Evolutionary conservation across 2,113 vertebrate genomes (phyloP), one percentile per base, ranked within the genome.

Genomic region (Calidris pygmaea): DNA sequence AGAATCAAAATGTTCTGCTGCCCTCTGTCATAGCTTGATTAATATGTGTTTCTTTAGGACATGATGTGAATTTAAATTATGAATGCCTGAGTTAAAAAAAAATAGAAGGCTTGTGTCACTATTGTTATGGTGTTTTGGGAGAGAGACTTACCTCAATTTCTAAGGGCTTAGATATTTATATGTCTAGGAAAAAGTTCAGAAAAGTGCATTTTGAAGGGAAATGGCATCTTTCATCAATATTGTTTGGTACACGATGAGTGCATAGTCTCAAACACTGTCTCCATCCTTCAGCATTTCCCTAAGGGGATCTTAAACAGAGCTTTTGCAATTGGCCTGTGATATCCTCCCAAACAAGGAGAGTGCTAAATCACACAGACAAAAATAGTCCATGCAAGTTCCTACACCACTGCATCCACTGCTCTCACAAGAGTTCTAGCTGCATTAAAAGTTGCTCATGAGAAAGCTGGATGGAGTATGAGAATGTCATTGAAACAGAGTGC

Each of bases 1-100:
- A 62, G 84, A 90, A 89, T 94, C 70, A 89, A 77, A 96, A 95
- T 60, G 21, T 91, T 87, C 66, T 9, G 6, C 19, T 91, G 48
- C 66, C 39, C 80, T 82, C 60, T 85, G 68, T 87, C 77, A 82
- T 32, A 68, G 48, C 60, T 85, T 81, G 76, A 81, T 91, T 78
- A 87, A 65, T 72, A 74, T 29, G 52, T 76, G 30, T 74, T 92
- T 94, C 66, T 43, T 85, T 65, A 68, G 66, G 43, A 91, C 39
- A 60, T 48, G 23, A 72, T 3, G 5, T 75, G 89, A 89, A 82
- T 89, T 78, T 60, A 68, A 89, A 91, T 70, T 85, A 67, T 41
- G 43, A 91, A 85, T 53, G 35, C 14, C 11, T 60, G 13, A 24
- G 8, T 78, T 8, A 62, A 8, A 70, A 78, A 29, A 53, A 29